phyloP scores from a whole-genome alignment of 2,113 vertebrate genomes.

The Silurus asotus region DNA sequence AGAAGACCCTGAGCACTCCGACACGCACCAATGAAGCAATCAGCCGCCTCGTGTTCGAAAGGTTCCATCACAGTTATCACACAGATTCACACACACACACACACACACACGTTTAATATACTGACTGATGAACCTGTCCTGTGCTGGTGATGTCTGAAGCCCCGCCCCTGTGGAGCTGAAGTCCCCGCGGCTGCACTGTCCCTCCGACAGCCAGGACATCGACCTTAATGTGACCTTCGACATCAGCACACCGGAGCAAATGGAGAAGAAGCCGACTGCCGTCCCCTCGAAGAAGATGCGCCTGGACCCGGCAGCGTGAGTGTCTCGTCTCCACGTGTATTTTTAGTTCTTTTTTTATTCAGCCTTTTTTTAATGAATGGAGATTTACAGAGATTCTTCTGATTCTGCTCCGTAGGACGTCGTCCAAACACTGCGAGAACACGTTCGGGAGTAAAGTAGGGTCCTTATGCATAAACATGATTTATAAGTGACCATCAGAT shows the following conservation, averaged over 20 bases:
- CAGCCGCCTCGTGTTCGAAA: conserved; percentile 89
- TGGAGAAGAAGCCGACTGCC: conserved; percentile 59
- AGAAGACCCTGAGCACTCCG: conserved; percentile 89
- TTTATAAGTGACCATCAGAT: neutral
- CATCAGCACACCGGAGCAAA: conserved; percentile 79
- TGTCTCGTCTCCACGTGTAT: neutral
- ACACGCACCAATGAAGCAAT: conserved; percentile 84
- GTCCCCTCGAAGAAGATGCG: conserved; percentile 79
- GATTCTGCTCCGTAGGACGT: conserved; percentile 40
- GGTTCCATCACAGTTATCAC: conserved; percentile 66
- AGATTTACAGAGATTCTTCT: neutral
- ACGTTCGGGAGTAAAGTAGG: conserved; percentile 60
- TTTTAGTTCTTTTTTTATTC: too few relatives aligned
- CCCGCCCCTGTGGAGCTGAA: conserved; percentile 82
- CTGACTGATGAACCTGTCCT: neutral
- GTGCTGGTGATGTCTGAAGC: conserved; percentile 62
- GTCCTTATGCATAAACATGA: neutral
- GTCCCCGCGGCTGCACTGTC: conserved; percentile 75
- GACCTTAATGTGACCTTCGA: conserved; percentile 84
- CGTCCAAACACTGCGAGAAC: conserved; percentile 55
- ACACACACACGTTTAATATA: neutral
- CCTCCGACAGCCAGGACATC: conserved; percentile 73
- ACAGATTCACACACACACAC: too few relatives aligned
- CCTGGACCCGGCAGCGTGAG: conserved; percentile 78
- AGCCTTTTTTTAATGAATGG: too few relatives aligned